Evolutionary conservation across 2,888 invertebrate genomes (phyloP).

Genomic region (Drosophila neotestacea): DNA sequence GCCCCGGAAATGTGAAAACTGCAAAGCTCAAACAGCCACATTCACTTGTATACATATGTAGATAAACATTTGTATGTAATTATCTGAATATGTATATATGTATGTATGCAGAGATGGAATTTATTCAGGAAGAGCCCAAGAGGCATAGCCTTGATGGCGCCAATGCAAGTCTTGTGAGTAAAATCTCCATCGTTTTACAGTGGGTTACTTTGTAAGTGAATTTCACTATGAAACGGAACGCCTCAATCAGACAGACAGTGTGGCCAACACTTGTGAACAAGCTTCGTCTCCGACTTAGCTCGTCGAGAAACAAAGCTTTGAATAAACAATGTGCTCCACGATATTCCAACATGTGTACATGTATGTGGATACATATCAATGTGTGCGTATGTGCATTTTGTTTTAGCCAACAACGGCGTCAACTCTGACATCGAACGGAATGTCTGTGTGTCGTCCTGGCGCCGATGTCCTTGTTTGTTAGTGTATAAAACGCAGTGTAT

Average conservation of each 20-base stretch:
- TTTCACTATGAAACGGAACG: constrained; percentile 34
- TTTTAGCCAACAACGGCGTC: constrained; percentile 21
- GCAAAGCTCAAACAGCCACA: neutral
- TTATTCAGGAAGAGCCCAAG: constrained; percentile 9
- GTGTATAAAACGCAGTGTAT: neutral
- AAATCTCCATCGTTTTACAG: neutral
- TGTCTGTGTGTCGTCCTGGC: constrained; percentile 38
- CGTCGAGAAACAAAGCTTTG: constrained; percentile 37
- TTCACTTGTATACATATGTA: neutral
- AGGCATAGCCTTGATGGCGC: constrained; percentile 22
- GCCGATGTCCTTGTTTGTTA: constrained; percentile 31
- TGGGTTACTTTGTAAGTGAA: constrained; percentile 9
- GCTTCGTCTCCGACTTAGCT: constrained; percentile 18
- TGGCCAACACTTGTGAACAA: constrained; percentile 3
- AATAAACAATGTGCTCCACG: constrained; percentile 45
- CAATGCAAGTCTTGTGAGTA: constrained; percentile 15
- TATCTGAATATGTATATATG: constrained; percentile 4
- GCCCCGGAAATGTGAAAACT: constrained; percentile 14
- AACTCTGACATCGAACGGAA: constrained; percentile 37
- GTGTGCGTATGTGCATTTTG: constrained; percentile 17
- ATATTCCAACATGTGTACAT: constrained; percentile 1
- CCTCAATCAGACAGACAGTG: constrained; percentile 26
- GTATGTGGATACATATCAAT: neutral
- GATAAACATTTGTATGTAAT: neutral
- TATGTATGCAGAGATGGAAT: constrained; percentile 4